Percentiles rank a stretch among this genome's conserved stretches.
Conservation (phyloP, 2,888 invertebrate genomes). For the Heliconius aoede region DNA sequence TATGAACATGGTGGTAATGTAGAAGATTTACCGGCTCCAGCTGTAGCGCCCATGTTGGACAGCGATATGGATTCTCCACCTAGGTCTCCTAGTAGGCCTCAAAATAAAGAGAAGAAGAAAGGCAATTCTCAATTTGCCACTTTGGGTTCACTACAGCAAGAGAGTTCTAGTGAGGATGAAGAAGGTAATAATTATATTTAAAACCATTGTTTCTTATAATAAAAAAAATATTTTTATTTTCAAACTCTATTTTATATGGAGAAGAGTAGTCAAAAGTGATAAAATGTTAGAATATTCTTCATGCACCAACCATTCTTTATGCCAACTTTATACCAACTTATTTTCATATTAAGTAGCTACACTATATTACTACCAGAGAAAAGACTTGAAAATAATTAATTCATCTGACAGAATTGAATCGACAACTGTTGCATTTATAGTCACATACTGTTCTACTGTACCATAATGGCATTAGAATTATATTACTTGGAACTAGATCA, state of each 20-base stretch:
- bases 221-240: not conserved
- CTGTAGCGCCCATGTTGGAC: slow-evolving; percentile 66
- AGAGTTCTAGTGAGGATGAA: slow-evolving; percentile 85
- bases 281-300: too few species aligned
- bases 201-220: too few species aligned
- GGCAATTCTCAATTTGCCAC: slow-evolving; percentile 84
- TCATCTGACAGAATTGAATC: too few species aligned
- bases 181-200: slow-evolving; percentile 82
- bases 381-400: not conserved
- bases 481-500: slow-evolving; percentile 1
- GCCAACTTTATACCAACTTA: too few species aligned
- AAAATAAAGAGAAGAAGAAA: slow-evolving; percentile 71
- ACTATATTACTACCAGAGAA: too few species aligned
- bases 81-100: slow-evolving; percentile 63
- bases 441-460: not conserved
- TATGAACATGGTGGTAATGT: slow-evolving; percentile 88
- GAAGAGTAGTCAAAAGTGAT: not conserved
- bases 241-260: not conserved
- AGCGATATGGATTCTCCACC: slow-evolving; percentile 76
- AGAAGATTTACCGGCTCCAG: slow-evolving; percentile 68
- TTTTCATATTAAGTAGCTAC: too few species aligned
- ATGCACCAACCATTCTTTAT: too few species aligned
- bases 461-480: not conserved
- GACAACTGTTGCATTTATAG: not conserved
- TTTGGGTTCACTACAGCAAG: slow-evolving; percentile 81